A percentile compares a stretch with the other conserved stretches of the same genome.
phyloP scores from a whole-genome alignment of 2,113 vertebrate species.

The Paralichthys olivaceus region DNA sequence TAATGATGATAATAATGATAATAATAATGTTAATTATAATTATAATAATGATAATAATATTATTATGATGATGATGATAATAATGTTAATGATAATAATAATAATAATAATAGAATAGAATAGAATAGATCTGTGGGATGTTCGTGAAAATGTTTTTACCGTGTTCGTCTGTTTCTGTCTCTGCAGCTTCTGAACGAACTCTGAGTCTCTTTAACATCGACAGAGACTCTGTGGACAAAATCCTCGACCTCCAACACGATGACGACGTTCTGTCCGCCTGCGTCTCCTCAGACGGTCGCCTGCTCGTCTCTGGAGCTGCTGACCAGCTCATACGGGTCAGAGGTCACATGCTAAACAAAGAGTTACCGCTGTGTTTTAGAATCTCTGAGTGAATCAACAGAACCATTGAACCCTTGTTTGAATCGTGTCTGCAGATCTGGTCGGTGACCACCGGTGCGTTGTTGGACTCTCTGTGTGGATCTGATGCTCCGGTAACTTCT shows the following conservation, averaged over 20 bases:
- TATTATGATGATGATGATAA: no score
- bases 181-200: conserved; percentile 78
- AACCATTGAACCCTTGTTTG: not conserved
- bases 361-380: not conserved
- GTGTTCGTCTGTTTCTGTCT: conserved; percentile 4
- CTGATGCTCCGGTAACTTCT: conserved; percentile 72
- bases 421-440: conserved; percentile 82
- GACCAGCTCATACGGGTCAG: conserved; percentile 84
- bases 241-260: conserved; percentile 78
- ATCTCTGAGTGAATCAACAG: not conserved
- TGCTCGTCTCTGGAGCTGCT: conserved; percentile 79
- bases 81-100: no score
- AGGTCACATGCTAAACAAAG: not conserved
- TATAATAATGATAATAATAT: no score
- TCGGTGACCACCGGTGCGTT: conserved; percentile 83
- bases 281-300: conserved; percentile 67
- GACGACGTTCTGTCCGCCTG: conserved; percentile 75
- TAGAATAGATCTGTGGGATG: no score
- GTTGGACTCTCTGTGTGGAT: conserved; percentile 76
- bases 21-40: no score
- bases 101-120: no score
- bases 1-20: no score
- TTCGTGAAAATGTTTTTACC: no score
- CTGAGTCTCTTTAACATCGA: conserved; percentile 77
- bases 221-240: conserved; percentile 63